Evolutionary conservation across 1,140 invertebrate species (phyloP).

Genomic region (Calephelis nemesis): DNA sequence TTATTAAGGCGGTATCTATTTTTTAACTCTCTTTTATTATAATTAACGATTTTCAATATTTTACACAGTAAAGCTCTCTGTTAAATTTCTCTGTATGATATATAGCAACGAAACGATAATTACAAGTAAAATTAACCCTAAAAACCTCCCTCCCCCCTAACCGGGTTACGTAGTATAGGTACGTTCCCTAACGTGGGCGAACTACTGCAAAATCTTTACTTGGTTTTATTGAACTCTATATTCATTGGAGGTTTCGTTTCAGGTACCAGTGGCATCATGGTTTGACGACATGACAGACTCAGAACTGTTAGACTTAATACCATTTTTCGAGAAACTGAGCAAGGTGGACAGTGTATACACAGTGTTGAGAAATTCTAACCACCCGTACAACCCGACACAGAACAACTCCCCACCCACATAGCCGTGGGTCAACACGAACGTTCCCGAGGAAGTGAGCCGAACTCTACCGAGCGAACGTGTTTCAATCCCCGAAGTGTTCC

Average conservation of each 20-base stretch:
- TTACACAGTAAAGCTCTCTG: no score
- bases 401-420: slow-evolving; percentile 69
- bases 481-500: slow-evolving; percentile 9
- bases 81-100: no score
- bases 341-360: slow-evolving; percentile 96
- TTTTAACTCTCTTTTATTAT: no score
- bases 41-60: no score
- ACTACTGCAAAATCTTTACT: not conserved
- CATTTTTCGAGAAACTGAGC: slow-evolving; percentile 96
- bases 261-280: slow-evolving; percentile 98
- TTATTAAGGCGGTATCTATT: no score
- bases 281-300: slow-evolving; percentile 98
- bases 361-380: slow-evolving; percentile 93
- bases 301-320: slow-evolving; percentile 96
- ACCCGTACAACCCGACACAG: slow-evolving; percentile 84
- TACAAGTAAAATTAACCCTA: no score
- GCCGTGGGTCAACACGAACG: slow-evolving; percentile 36
- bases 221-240: not conserved
- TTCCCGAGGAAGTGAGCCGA: slow-evolving; percentile 22
- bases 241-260: slow-evolving; percentile 38
- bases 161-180: no score
- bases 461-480: slow-evolving; percentile 12
- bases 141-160: no score
- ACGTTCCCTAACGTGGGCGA: no score
- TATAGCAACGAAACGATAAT: no score